Percentiles rank a stretch among this genome's conserved stretches.
Conservation (phyloP, 2,113 vertebrate species). For the Heteronetta atricapilla region DNA sequence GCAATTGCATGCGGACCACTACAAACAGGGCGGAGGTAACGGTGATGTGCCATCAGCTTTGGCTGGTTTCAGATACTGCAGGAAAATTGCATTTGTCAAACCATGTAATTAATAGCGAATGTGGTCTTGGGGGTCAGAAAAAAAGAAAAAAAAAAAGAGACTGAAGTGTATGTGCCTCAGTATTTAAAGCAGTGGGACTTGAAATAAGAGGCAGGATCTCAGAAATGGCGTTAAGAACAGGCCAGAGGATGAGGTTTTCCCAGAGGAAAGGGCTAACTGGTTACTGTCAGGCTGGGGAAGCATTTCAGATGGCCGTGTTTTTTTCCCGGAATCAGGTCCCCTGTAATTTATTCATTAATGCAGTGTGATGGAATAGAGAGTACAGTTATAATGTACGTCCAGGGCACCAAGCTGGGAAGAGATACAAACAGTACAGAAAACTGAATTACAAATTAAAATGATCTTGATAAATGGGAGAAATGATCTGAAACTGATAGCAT, state of each 20-base stretch:
- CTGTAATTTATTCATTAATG: constrained; percentile 33
- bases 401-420: constrained; percentile 13
- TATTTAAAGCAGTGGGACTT: neutral
- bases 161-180: fast-evolving
- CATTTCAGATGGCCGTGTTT: neutral
- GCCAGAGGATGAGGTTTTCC: neutral
- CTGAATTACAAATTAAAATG: neutral
- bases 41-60: neutral
- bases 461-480: constrained; percentile 23
- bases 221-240: fast-evolving
- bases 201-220: neutral
- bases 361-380: neutral
- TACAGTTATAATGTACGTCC: neutral
- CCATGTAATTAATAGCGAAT: neutral
- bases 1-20: fast-evolving
- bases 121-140: neutral
- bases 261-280: neutral
- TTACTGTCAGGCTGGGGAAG: neutral
- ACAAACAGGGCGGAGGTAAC: neutral
- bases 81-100: neutral
- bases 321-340: neutral
- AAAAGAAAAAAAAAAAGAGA: neutral
- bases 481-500: neutral
- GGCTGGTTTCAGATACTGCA: neutral
- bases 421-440: neutral